Evolutionary conservation across 2,797 vertebrate species (phyloP).

Genomic region (Enteromius fasciolatus): DNA sequence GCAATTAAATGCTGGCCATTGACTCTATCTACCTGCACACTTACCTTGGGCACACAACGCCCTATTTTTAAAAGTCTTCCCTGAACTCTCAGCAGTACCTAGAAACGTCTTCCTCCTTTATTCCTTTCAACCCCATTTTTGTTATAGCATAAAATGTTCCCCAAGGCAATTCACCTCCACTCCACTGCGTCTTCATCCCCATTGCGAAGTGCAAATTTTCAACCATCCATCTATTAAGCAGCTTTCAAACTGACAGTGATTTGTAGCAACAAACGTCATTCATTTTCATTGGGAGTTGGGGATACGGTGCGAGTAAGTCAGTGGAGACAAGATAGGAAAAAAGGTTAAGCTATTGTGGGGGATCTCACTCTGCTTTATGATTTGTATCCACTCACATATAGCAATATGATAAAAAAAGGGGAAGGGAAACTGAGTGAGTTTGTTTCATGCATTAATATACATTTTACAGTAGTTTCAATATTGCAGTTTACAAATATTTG

Average conservation of each 20-base stretch:
- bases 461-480: too few species aligned
- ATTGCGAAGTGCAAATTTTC: constrained; percentile 4
- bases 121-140: constrained; percentile 6
- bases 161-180: not conserved
- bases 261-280: not conserved
- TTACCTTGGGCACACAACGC: constrained; percentile 7
- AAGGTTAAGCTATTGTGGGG: not conserved
- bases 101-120: not conserved
- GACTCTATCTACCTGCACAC: constrained; percentile 9
- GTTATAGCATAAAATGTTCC: constrained; percentile 16
- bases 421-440: not conserved
- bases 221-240: not conserved
- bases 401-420: not conserved
- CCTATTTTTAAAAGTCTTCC: constrained; percentile 28
- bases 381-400: not conserved
- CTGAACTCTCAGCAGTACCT: constrained; percentile 18
- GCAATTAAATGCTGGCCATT: not conserved
- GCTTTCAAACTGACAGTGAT: not conserved
- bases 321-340: not conserved
- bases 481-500: not conserved
- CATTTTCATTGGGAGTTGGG: not conserved
- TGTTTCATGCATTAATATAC: not conserved
- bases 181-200: not conserved
- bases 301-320: not conserved
- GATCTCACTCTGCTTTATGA: not conserved